Conservation (phyloP, 1,140 invertebrate species). For the Ptiloglossa arizonensis region DNA sequence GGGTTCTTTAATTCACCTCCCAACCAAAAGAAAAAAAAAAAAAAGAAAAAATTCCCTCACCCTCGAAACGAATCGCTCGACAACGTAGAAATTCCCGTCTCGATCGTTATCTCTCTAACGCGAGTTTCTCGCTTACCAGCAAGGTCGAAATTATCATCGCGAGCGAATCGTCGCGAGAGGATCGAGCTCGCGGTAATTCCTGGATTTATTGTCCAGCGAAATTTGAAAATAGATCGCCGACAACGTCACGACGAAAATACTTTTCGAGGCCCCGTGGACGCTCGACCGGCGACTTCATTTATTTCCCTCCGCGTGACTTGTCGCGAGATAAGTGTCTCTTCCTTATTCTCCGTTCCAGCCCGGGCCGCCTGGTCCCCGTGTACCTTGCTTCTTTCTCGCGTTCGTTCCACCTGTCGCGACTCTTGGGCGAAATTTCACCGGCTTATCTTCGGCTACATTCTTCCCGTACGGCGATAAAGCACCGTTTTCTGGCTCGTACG, state of each 20-base stretch:
- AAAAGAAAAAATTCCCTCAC: too few species aligned
- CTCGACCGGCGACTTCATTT: slow-evolving; percentile 22
- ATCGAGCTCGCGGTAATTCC: slow-evolving; percentile 22
- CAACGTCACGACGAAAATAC: not conserved
- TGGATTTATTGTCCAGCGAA: slow-evolving; percentile 34
- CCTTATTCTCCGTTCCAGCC: not conserved
- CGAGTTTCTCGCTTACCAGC: too few species aligned
- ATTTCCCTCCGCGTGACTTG: slow-evolving; percentile 24
- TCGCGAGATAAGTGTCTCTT: slow-evolving; percentile 16
- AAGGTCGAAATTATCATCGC: slow-evolving; percentile 10
- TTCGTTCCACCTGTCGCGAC: slow-evolving; percentile 28
- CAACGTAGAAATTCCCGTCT: slow-evolving; percentile 5
- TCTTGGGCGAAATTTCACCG: slow-evolving; percentile 19
- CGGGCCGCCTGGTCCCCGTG: too few species aligned
- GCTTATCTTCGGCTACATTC: slow-evolving; percentile 18
- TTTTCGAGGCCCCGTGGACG: not conserved
- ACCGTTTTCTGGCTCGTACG: not conserved
- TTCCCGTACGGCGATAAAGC: slow-evolving; percentile 22
- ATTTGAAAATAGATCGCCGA: slow-evolving; percentile 24
- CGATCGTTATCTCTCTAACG: not conserved
- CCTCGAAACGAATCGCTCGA: too few species aligned
- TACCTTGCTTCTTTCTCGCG: not conserved
- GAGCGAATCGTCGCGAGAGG: slow-evolving; percentile 26
- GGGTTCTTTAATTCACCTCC: too few species aligned
- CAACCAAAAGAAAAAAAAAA: too few species aligned